These are phyloP conservation scores for Caenorhabditis sp. DNA, from an alignment of 2,888 invertebrate species.

Conservation along the genomic window DNA sequence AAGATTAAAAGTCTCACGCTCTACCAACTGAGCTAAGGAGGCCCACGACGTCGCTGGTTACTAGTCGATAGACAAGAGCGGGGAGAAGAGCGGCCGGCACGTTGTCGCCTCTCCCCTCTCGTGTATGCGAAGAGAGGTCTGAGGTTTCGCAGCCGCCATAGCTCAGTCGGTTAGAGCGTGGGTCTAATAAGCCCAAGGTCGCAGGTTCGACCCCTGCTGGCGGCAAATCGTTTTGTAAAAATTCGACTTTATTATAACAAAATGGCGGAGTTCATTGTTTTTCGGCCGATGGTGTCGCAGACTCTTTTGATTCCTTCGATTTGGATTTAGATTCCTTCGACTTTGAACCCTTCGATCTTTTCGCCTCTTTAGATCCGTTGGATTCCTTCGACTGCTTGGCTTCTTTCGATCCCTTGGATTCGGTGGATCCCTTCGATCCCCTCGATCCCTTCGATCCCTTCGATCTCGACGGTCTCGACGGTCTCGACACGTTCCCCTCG, in stretches of 20 bases:
- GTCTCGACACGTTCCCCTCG: too few species aligned
- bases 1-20: slow-evolving; percentile 74
- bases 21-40: slow-evolving; percentile 73
- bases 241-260: too few species aligned
- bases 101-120: too few species aligned
- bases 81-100: too few species aligned
- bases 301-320: background rate
- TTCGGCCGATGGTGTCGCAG: too few species aligned
- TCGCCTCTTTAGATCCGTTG: background rate
- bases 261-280: too few species aligned
- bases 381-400: background rate
- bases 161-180: slow-evolving; percentile 79
- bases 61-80: too few species aligned
- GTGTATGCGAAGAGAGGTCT: too few species aligned
- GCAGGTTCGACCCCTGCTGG: slow-evolving; percentile 79
- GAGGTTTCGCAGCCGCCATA: slow-evolving; percentile 74
- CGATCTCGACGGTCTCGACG: too few species aligned
- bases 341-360: background rate
- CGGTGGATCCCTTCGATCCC: background rate
- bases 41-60: too few species aligned
- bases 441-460: background rate
- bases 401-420: background rate
- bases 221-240: slow-evolving; percentile 77
- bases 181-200: slow-evolving; percentile 79
- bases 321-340: background rate